These are phyloP conservation scores for Periphyllus acericola DNA, from an alignment of 2,888 invertebrate genomes.

Conservation along the genomic window DNA sequence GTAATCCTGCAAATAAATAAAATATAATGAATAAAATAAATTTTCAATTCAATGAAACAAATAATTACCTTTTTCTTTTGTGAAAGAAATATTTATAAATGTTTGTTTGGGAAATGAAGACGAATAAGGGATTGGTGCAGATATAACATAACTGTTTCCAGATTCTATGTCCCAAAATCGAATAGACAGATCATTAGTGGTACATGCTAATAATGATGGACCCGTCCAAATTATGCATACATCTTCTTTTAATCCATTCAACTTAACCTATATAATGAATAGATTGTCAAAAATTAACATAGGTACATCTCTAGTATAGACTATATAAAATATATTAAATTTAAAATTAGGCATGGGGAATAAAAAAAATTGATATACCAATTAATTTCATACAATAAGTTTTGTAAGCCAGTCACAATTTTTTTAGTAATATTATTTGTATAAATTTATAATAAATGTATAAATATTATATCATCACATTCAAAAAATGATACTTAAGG, in stretches of 20 bases:
- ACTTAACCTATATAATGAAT: conserved; percentile 73
- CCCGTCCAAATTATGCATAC: conserved; percentile 78
- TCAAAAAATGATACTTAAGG: too few relatives aligned
- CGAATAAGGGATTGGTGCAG: conserved; percentile 66
- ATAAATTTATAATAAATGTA: too few relatives aligned
- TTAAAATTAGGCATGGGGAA: too few relatives aligned
- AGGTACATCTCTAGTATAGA: neutral
- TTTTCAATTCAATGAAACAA: conserved; percentile 24
- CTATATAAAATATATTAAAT: too few relatives aligned
- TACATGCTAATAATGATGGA: conserved; percentile 77
- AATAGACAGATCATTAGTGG: conserved; percentile 79
- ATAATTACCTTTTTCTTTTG: conserved; percentile 72
- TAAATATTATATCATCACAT: too few relatives aligned
- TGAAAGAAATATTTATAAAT: conserved; percentile 79
- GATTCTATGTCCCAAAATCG: conserved; percentile 95
- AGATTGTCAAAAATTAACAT: neutral
- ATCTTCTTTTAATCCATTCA: conserved; percentile 76
- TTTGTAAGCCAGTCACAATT: too few relatives aligned
- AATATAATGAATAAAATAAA: neutral
- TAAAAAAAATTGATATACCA: too few relatives aligned
- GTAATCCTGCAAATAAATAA: conserved; percentile 71
- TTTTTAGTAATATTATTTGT: too few relatives aligned
- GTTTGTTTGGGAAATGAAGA: conserved; percentile 69
- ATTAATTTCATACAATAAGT: too few relatives aligned
- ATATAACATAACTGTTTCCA: conserved; percentile 88